Base-by-base conservation (phyloP, 1,140 invertebrate genomes). In the Andricus grossulariae region DNA sequence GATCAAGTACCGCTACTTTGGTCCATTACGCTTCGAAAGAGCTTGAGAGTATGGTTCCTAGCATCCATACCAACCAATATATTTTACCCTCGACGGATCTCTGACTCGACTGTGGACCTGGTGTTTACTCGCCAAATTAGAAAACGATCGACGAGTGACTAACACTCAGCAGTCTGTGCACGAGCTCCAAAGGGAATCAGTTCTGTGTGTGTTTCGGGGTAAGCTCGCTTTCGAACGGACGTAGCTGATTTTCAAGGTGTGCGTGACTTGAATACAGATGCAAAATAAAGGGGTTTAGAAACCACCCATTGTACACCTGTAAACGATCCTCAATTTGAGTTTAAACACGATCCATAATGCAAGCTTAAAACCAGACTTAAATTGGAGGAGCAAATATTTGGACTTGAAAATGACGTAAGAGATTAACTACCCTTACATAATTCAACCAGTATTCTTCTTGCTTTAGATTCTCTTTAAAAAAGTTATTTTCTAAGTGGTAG, bases 81-180 rank as follows among this genome's bases (percentile, higher is more conserved):
- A 78, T 82, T 73, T 75, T 71, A 73, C 55, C 73, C 76, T 78
- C 76, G 78, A 49, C 75, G 79, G 70, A 79, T 78, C 55, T 66
- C 72, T 74, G 78, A 78, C 52, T 79, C 77, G 76, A 83, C 79
- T 78, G 75, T 72, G 82, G 79, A 75, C 83, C 83, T 84, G 87
- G 87, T 88, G 89, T 90, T 90, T 90, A 84, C 86, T 86, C 86
- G 84, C 77, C 88, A 90, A 90, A 90, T 90, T 90, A 90, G 89
- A 90, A 90, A 90, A 89, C 88, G 88, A 90, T 90, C 88, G 89
- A 85, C 87, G 86, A 87, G 82, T 85, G 85, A 85, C 86, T 86
- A 78, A 76, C 54, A 78, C 79, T 80, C 80, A 73, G 51, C 76
- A 80, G 75, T 78, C 79, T 74, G 72, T 78, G 81, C 80, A 79